Percentiles rank a stretch among this genome's conserved stretches.
phyloP scores from a whole-genome alignment of 1,140 invertebrate genomes.

The Papilio dardanus region DNA sequence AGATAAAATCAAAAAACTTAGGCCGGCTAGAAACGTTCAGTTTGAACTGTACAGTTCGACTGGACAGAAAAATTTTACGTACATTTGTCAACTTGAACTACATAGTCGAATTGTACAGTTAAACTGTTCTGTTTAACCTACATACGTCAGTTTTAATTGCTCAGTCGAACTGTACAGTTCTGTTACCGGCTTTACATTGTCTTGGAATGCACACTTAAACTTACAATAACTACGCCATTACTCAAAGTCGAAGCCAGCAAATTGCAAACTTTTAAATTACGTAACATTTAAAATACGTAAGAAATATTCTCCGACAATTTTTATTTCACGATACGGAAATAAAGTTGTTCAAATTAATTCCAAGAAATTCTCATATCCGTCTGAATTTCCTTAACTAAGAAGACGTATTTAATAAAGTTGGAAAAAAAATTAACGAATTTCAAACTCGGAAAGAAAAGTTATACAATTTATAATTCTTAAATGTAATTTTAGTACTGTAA shows the following conservation, averaged over 20 bases:
- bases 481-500: not conserved
- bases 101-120: no score
- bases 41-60: no score
- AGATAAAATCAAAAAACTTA: no score
- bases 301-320: not conserved
- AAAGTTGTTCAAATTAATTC: slow-evolving; percentile 18
- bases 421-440: not conserved
- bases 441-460: not conserved
- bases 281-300: slow-evolving; percentile 2
- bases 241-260: not conserved
- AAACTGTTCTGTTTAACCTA: no score
- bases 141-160: no score
- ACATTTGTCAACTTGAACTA: no score
- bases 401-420: not conserved
- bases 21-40: no score
- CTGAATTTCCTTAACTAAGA: slow-evolving; percentile 11
- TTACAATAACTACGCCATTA: not conserved
- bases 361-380: not conserved
- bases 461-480: not conserved
- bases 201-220: no score
- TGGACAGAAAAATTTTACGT: no score
- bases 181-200: no score
- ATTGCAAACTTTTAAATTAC: not conserved
- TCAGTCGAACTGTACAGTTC: no score
- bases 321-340: not conserved